Evolutionary conservation across 2,113 vertebrate genomes (phyloP), one percentile per base, ranked within the genome.

Genomic region (Cacatua alba): DNA sequence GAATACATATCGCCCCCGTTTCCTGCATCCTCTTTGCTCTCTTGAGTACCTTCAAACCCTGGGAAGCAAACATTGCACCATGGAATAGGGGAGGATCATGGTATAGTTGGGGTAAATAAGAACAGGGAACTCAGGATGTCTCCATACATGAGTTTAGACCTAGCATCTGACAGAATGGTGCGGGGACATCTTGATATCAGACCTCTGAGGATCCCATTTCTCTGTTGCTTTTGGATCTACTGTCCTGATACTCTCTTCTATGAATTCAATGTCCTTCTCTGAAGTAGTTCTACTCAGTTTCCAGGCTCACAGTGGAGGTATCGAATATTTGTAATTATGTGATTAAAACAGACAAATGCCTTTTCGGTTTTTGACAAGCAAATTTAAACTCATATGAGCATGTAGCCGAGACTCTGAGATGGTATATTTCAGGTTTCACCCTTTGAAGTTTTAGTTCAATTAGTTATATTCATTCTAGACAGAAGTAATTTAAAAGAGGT

Each of bases 51-150:
- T 72, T 67, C 39, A 16, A 4, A 10, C 17, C 18, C 60, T 52
- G 43, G 35, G 43, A 46, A 79, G 7, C 17, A 83, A 52, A 35
- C 0, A 0, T 14, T 72, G 15, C 24, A 49, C 2, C 5, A 7
- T 5, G 7, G 31, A 53, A 10, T 5, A 19, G 5, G 20, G 65
- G 4, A 33, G 11, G 35, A 63, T 17, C 5, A 13, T 21, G 5
- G 3, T 33, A 8, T 35, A 6, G 31, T 1, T 7, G 7, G 18
- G 18, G 8, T 24, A 43, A 64, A 33, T 19, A 11, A 63, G 20
- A 77, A 23, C 7, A 72, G 26, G 3, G 1, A 57, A 15, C 10
- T 55, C 10, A 29, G 19, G 15, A 35, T 21, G 8, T 48, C 59
- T 60, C 33, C 35, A 21, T 6, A 18, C 5, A 43, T 26, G 10